Evolutionary conservation across 2,888 invertebrate genomes (phyloP), one percentile per base, ranked within the genome.

Genomic region (Poecilus cupreus): DNA sequence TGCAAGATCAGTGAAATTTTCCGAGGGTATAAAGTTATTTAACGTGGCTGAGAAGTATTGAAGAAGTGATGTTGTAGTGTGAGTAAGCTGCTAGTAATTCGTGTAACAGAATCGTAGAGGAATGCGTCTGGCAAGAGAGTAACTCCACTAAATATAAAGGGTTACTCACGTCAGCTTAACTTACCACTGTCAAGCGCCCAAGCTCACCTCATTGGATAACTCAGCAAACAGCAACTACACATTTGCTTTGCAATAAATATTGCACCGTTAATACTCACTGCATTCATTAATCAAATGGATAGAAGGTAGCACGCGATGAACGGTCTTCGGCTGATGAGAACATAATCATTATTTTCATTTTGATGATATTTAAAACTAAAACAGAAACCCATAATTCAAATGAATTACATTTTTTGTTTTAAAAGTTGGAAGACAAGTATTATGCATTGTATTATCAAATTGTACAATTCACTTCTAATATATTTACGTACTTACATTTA

Each of bases 91-190:
- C 60, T 24, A 64, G 76, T 77, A 39, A 77, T 72, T 46, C 46
- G 46, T 46, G 49, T 75, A 51, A 75, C 24, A 74, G 75, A 57
- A 37, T 51, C 68, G 70, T 49, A 79, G 68, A 68, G 70, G 79
- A 79, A 79, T 79, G 79, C 70, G 32, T 64, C 79, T 79, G 79
- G 79, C 68, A 79, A 79, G 64, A 16, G 32, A 20, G 37, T 22
- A 18, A 24, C 26, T 13, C 22, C 70, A 70, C 72, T 72, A 72
- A 72, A 72, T 72, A 72, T 72, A 72, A 72, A 72, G 72, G 72
- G 72, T 72, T 72, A 72, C 46, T 72, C 72, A 72, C 46, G 72
- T 43, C 24, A 46, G 72, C 43, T 72, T 60, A 60, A 26, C 57
- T 20, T 43, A 32, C 46, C 72, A 72, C 72, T 72, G 43, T 46